A percentile compares a stretch with the other conserved stretches of the same genome.
Evolutionary conservation across 2,113 vertebrate species (phyloP).

Genomic region (Equus quagga): DNA sequence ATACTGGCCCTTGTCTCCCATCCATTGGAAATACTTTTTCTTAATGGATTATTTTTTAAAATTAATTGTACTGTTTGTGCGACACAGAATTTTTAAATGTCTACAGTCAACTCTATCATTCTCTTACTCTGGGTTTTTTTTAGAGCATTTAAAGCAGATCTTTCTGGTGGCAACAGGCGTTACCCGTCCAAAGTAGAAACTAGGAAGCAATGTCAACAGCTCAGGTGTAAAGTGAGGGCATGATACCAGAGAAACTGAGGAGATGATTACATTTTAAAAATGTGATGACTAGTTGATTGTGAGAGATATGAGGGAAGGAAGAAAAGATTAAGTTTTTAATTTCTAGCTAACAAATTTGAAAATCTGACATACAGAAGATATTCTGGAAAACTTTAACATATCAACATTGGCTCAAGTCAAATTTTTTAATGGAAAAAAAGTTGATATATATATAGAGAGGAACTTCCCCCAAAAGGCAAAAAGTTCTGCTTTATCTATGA

Average conservation of each 20-base stretch:
- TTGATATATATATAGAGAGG: neutral
- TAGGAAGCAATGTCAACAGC: neutral
- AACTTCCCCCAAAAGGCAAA: neutral
- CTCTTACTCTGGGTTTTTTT: neutral
- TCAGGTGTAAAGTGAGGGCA: neutral
- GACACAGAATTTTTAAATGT: neutral
- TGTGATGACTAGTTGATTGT: neutral
- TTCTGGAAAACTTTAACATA: neutral
- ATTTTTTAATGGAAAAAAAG: neutral
- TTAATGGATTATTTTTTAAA: neutral
- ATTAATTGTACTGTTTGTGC: neutral
- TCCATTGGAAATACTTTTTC: neutral
- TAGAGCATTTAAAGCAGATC: neutral
- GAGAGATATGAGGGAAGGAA: neutral
- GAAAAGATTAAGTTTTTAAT: neutral
- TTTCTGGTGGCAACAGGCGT: neutral
- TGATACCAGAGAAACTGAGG: neutral
- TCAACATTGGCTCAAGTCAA: neutral
- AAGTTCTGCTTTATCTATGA: neutral
- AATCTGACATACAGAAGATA: neutral
- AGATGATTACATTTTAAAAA: neutral
- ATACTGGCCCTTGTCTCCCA: neutral
- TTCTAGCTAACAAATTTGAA: constrained; percentile 2
- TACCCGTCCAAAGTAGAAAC: neutral
- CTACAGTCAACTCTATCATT: neutral